These are phyloP conservation scores for Anas bahamensis DNA, from an alignment of 2,797 vertebrate species.

Conservation along the genomic window DNA sequence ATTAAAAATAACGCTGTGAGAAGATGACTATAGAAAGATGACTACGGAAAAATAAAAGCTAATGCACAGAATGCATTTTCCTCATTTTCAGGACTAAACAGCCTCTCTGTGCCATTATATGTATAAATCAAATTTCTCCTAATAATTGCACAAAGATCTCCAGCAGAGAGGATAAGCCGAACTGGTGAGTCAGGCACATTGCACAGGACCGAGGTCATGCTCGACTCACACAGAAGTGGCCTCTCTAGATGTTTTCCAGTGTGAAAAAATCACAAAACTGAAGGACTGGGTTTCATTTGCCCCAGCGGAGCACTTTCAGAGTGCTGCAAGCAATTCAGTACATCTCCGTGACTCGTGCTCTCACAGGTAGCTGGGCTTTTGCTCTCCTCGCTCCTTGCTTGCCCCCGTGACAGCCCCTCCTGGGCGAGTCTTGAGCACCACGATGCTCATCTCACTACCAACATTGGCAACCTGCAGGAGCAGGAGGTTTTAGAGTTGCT, in stretches of 20 bases:
- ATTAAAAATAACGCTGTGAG: not conserved
- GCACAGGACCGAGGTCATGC: not conserved
- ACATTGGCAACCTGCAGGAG: not conserved
- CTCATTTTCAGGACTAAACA: not conserved
- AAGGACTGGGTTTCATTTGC: not conserved
- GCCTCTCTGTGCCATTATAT: not conserved
- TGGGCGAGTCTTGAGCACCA: not conserved
- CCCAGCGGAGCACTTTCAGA: not conserved
- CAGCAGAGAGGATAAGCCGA: not conserved
- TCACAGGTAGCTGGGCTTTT: not conserved
- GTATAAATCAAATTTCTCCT: not conserved
- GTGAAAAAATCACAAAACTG: not conserved
- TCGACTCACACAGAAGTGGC: not conserved
- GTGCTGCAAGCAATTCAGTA: not conserved
- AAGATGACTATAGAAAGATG: not conserved
- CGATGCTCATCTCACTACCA: not conserved
- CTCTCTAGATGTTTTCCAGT: not conserved
- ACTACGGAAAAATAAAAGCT: not conserved
- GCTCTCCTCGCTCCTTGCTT: not conserved
- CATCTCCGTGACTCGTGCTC: not conserved
- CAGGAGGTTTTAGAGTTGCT: not conserved
- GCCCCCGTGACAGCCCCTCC: not conserved
- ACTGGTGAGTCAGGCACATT: not conserved
- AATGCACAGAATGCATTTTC: not conserved
- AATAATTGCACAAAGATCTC: not conserved